A percentile compares a stretch with the other conserved stretches of the same genome.
These are phyloP conservation scores for Bucorvus abyssinicus DNA, from an alignment of 2,797 vertebrate genomes.

Conservation along the genomic window DNA sequence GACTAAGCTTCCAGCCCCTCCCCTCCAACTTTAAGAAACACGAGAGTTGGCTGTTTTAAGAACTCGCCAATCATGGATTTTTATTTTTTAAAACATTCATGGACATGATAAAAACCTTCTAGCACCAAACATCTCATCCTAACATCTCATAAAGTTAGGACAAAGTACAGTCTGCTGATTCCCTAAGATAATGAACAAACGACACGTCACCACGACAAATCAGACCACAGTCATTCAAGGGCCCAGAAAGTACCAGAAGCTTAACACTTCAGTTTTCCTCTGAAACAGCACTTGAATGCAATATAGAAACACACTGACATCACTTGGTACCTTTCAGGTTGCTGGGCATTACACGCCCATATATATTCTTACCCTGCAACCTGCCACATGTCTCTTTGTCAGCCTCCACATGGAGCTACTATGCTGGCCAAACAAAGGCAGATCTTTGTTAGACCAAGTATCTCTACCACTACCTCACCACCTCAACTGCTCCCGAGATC, in stretches of 20 bases:
- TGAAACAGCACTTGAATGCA: neutral
- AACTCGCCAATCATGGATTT: neutral
- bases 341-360: neutral
- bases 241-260: neutral
- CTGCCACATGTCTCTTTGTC: neutral
- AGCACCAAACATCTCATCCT: neutral
- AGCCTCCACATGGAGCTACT: neutral
- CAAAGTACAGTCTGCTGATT: neutral
- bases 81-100: neutral
- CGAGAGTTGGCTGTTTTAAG: neutral
- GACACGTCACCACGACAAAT: accelerated
- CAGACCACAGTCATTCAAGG: neutral
- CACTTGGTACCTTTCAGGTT: neutral
- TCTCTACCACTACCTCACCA: slow-evolving; percentile 28
- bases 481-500: slow-evolving; percentile 10
- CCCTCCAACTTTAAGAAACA: neutral
- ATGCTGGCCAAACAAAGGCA: neutral
- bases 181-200: neutral
- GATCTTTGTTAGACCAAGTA: neutral
- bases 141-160: neutral
- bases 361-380: neutral
- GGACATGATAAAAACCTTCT: neutral
- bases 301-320: neutral
- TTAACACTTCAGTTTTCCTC: neutral
- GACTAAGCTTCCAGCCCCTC: neutral